Conservation (phyloP, 2,888 invertebrate species). For the Lamproptera curius region DNA sequence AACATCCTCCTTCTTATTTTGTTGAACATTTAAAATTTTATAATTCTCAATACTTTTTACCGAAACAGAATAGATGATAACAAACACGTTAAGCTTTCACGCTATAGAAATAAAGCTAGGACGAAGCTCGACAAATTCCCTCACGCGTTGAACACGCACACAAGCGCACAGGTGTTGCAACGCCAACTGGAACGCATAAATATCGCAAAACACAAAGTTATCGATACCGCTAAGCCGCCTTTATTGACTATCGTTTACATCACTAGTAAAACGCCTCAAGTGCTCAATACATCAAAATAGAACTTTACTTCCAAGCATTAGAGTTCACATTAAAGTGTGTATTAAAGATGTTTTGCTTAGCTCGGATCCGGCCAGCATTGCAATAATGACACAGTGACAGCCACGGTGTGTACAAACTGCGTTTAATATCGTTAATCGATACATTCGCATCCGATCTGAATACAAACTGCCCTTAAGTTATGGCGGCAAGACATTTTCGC, state of each 20-base stretch:
- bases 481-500: slow-evolving; percentile 30
- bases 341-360: slow-evolving; percentile 38
- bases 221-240: slow-evolving; percentile 70
- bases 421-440: slow-evolving; percentile 61
- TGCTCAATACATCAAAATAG: slow-evolving; percentile 1
- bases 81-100: too few relatives aligned
- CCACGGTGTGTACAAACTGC: slow-evolving; percentile 49
- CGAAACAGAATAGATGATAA: too few relatives aligned
- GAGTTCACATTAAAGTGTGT: slow-evolving; percentile 27
- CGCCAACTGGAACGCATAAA: slow-evolving; percentile 66
- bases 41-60: too few relatives aligned
- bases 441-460: slow-evolving; percentile 43
- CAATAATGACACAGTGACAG: slow-evolving; percentile 63
- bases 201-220: slow-evolving; percentile 71
- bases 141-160: slow-evolving; percentile 28
- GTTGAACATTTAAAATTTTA: too few relatives aligned
- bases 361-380: slow-evolving; percentile 48
- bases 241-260: slow-evolving; percentile 59
- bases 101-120: too few relatives aligned
- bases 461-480: slow-evolving; percentile 49
- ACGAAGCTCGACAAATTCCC: slow-evolving; percentile 26
- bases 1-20: too few relatives aligned
- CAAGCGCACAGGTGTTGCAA: slow-evolving; percentile 51
- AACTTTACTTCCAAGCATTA: slow-evolving; percentile 30
- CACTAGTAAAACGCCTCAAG: slow-evolving; percentile 47